Evolutionary conservation across 2,888 invertebrate species (phyloP), one percentile per base, ranked within the genome.

Genomic region (Drosophila ustulata): DNA sequence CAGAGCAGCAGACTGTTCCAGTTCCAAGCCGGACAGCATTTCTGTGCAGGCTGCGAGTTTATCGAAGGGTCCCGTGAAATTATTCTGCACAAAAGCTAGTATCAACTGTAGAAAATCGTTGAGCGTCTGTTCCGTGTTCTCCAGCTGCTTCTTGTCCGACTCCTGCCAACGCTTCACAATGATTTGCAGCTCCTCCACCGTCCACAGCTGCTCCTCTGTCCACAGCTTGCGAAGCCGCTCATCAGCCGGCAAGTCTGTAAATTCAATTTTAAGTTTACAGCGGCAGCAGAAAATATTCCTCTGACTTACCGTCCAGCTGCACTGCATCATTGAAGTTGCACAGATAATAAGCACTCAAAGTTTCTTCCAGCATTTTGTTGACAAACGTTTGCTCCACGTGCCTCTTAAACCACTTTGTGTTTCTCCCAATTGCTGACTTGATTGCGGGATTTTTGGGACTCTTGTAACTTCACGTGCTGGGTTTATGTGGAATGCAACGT

Each of bases 1-100:
- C 37, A 72, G 69, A 0, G 87, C 72, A 62, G 85, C 72, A 11
- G 45, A 66, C 2, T 58, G 6, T 4, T 62, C 56, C 47, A 80
- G 9, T 30, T 73, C 4, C 0, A 82, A 26, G 0, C 46, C 18
- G 3, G 25, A 25, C 30, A 88, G n/a, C 65, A 82, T 64, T 50
- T 75, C 67, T n/a, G 62, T 61, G 37, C 84, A 78, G 0, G 61
- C 56, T 9, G 55, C 28, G 5, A 85, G 6, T 47, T 85, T 80
- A 23, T 80, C 69, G 45, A 91, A 90, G 6, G 97, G 96, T 0
- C 97, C 96, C 53, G 95, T 95, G 94, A 97, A 98, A 92, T 98
- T 98, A 57, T 93, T 93, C 91, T 97, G 96, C 58, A 96, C 94
- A 92, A 97, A 98, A 28, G 94, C 93, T 53, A 96, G 93, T 30